A percentile compares a stretch with the other conserved stretches of the same genome.
Conservation (phyloP, 1,140 invertebrate species). For the Apis dorsata region DNA sequence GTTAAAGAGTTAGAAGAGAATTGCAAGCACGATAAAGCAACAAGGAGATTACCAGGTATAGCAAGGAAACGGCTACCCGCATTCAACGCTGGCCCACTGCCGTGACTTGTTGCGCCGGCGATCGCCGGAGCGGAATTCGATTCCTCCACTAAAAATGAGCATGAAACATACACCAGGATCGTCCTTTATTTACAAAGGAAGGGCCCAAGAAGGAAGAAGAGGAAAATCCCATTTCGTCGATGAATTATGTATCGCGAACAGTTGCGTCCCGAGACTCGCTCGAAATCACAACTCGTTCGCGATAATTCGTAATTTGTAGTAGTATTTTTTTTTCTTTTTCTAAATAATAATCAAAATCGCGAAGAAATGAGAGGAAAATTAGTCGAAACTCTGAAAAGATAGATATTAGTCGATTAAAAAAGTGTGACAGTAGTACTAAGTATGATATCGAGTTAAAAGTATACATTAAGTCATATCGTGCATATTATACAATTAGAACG, state of each 20-base stretch:
- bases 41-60: constrained; percentile 82
- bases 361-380: constrained; percentile 13
- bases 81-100: constrained; percentile 76
- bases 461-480: constrained; percentile 54
- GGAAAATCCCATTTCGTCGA: no score
- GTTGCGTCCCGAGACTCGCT: not conserved
- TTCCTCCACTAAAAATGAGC: constrained; percentile 81
- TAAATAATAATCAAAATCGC: not conserved
- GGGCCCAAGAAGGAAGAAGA: not conserved
- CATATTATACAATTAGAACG: constrained; percentile 47
- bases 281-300: not conserved
- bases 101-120: constrained; percentile 72
- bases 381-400: constrained; percentile 40
- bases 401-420: constrained; percentile 49
- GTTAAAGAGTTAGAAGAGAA: constrained; percentile 10
- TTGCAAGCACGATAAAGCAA: constrained; percentile 65
- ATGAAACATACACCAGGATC: constrained; percentile 70
- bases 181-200: constrained; percentile 64
- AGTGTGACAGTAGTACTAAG: constrained; percentile 10
- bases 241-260: not conserved
- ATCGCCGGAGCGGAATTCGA: constrained; percentile 79
- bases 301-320: not conserved
- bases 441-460: constrained; percentile 35
- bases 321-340: not conserved
- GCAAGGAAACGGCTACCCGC: constrained; percentile 86